Conservation (phyloP, 2,797 vertebrate species). For the Alauda arvensis region DNA sequence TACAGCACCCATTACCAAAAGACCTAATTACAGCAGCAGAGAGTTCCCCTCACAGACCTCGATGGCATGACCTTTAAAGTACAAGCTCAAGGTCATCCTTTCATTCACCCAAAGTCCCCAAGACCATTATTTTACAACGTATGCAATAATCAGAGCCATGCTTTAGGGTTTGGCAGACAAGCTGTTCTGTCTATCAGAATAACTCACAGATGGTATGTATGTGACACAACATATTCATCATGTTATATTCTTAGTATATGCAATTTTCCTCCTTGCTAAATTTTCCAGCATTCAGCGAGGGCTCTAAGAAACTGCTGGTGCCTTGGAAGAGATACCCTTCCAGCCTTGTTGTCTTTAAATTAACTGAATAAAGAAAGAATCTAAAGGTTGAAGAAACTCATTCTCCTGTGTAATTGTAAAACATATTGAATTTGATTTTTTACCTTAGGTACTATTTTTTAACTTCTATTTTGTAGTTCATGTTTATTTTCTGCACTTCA, state of each 20-base stretch:
- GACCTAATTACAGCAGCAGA: constrained; percentile 18
- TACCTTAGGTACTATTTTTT: constrained; percentile 53
- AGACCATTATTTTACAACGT: constrained; percentile 37
- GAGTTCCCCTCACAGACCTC: background rate
- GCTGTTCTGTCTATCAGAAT: constrained; percentile 69
- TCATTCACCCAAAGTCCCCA: constrained; percentile 26
- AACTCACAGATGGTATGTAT: constrained; percentile 70
- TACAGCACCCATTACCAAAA: background rate
- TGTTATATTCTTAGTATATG: constrained; percentile 65
- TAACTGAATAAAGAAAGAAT: constrained; percentile 42
- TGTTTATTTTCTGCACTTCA: constrained; percentile 40
- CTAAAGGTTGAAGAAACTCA: constrained; percentile 48
- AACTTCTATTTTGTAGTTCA: constrained; percentile 38
- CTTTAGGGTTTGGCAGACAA: constrained; percentile 63
- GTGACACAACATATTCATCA: constrained; percentile 72
- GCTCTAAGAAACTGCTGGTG: constrained; percentile 40
- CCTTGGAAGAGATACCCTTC: constrained; percentile 49
- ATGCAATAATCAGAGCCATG: constrained; percentile 52
- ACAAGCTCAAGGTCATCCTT: constrained; percentile 43
- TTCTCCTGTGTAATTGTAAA: constrained; percentile 53
- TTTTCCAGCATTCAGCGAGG: constrained; percentile 43
- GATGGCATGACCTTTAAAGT: constrained; percentile 12
- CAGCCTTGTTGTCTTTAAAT: constrained; percentile 33
- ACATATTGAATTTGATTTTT: constrained; percentile 44
- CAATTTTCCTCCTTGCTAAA: constrained; percentile 59